Conservation (phyloP, 2,113 vertebrate genomes). For the Apistogramma diplotaenia region DNA sequence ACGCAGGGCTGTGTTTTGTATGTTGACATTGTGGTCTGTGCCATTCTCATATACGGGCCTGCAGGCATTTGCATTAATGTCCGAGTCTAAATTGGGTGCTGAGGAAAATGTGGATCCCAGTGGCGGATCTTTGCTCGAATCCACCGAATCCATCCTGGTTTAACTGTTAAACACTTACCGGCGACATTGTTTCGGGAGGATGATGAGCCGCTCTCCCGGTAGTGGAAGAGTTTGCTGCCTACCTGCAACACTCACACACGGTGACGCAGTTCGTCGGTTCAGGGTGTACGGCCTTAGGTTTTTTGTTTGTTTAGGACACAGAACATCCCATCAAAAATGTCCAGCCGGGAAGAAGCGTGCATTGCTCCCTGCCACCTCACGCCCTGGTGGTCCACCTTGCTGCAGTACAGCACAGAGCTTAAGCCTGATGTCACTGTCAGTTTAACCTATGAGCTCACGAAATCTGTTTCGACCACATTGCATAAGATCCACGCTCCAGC, state of each 20-base stretch:
- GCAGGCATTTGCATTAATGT: constrained; percentile 66
- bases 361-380: constrained; percentile 20
- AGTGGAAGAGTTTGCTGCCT: constrained; percentile 46
- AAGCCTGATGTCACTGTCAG: constrained; percentile 44
- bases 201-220: constrained; percentile 69
- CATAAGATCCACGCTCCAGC: background rate
- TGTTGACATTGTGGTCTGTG: constrained; percentile 70
- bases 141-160: constrained; percentile 79
- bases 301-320: constrained; percentile 27
- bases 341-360: constrained; percentile 27
- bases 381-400: constrained; percentile 41
- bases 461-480: constrained; percentile 27
- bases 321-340: constrained; percentile 21
- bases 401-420: constrained; percentile 46
- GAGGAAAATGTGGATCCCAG: constrained; percentile 71
- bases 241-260: constrained; percentile 71
- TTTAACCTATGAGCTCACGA: constrained; percentile 22
- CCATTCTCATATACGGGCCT: constrained; percentile 72
- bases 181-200: constrained; percentile 47
- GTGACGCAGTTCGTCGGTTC: constrained; percentile 78
- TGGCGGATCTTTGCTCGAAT: constrained; percentile 69
- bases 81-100: constrained; percentile 72
- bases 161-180: constrained; percentile 59
- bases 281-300: constrained; percentile 41
- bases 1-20: constrained; percentile 70